These are phyloP conservation scores for Ligdia adustata DNA, from an alignment of 2,888 invertebrate species.

Conservation along the genomic window DNA sequence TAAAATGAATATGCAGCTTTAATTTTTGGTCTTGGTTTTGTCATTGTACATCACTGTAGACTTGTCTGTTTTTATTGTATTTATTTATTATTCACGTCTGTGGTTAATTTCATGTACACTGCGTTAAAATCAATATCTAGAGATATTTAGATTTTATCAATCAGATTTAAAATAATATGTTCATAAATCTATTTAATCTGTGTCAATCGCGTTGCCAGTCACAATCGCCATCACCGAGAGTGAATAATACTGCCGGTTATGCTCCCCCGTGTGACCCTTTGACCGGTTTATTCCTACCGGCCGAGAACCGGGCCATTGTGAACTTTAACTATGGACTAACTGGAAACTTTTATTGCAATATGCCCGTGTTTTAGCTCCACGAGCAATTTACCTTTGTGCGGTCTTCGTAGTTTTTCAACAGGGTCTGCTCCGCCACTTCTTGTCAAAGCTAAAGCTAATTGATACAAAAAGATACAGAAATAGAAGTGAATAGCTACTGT, in stretches of 20 bases:
- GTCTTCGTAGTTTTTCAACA: constrained; percentile 14
- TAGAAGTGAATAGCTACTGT: too few relatives aligned
- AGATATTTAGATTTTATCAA: too few relatives aligned
- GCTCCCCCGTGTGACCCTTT: constrained; percentile 24
- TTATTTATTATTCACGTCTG: too few relatives aligned
- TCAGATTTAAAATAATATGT: too few relatives aligned
- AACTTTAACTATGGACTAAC: constrained; percentile 26
- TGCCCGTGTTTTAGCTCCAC: constrained; percentile 22
- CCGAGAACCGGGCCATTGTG: constrained; percentile 18
- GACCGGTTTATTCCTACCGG: constrained; percentile 27
- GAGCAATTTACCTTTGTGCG: constrained; percentile 27
- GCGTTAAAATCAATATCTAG: too few relatives aligned
- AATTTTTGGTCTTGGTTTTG: too few relatives aligned
- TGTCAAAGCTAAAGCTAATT: constrained; percentile 16
- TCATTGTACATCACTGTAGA: too few relatives aligned
- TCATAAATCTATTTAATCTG: too few relatives aligned
- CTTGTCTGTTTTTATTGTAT: too few relatives aligned
- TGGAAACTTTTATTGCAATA: constrained; percentile 31
- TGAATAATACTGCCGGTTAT: constrained; percentile 10
- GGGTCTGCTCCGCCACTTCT: constrained; percentile 10
- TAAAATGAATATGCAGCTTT: too few relatives aligned
- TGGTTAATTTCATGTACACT: too few relatives aligned
- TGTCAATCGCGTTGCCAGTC: not conserved
- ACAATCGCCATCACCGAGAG: not conserved
- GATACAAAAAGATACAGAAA: not conserved